phyloP scores from a whole-genome alignment of 2,888 invertebrate species.

The Tachina grossa region DNA sequence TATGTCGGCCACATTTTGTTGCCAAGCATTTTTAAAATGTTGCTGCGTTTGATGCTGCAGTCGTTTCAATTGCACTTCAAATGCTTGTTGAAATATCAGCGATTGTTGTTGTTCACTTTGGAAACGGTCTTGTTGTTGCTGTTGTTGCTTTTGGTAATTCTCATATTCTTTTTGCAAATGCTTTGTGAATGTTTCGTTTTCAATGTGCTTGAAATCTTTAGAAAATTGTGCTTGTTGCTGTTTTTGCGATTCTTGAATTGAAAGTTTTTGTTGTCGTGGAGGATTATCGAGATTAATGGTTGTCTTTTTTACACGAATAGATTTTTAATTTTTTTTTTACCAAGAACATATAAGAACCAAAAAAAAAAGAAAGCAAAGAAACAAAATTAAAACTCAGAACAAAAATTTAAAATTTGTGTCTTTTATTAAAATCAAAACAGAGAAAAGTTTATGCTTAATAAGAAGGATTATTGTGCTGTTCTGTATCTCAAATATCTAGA shows the following conservation, averaged over 20 bases:
- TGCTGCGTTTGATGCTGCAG: constrained; percentile 77
- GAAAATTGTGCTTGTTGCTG: constrained; percentile 42
- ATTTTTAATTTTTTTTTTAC: constrained; percentile 35
- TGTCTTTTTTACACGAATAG: constrained; percentile 71
- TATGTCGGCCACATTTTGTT: constrained; percentile 67
- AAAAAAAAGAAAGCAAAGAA: constrained; percentile 74
- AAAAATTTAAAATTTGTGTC: constrained; percentile 74
- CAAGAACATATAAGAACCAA: constrained; percentile 71
- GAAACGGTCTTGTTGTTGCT: constrained; percentile 61
- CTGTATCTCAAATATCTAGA: constrained; percentile 38
- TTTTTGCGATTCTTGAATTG: constrained; percentile 47
- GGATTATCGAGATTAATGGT: constrained; percentile 77
- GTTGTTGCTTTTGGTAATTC: constrained; percentile 73
- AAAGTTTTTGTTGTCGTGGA: constrained; percentile 73
- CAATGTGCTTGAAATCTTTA: constrained; percentile 54
- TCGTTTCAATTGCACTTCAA: constrained; percentile 78
- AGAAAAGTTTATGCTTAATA: constrained; percentile 45
- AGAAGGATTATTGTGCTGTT: constrained; percentile 77
- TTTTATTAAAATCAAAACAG: constrained; percentile 31
- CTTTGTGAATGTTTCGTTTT: constrained; percentile 62
- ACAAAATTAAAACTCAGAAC: constrained; percentile 77
- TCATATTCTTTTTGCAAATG: constrained; percentile 65
- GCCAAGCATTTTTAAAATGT: constrained; percentile 72
- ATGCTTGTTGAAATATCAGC: constrained; percentile 78
- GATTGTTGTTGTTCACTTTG: constrained; percentile 75